Evolutionary conservation across 2,888 invertebrate genomes (phyloP).

Genomic region (Rosalia funebris): DNA sequence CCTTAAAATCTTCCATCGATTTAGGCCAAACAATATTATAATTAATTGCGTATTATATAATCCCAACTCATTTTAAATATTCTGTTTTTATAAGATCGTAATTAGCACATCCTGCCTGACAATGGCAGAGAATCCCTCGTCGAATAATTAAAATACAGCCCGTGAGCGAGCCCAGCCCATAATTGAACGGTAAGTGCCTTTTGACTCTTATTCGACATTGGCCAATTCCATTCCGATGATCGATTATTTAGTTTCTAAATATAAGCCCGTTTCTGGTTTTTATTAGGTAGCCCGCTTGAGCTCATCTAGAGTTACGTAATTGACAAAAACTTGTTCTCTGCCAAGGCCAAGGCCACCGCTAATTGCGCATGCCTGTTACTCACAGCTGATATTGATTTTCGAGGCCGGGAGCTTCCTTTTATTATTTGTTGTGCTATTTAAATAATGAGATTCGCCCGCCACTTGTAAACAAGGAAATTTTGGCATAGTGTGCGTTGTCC

Average conservation of each 20-base stretch:
- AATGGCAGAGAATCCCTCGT: too few relatives aligned
- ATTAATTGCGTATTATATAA: too few relatives aligned
- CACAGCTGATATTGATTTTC: slow-evolving; percentile 24
- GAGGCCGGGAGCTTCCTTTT: slow-evolving; percentile 4
- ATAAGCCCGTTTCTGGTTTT: slow-evolving; percentile 23
- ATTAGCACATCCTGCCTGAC: too few relatives aligned
- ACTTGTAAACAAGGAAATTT: too few relatives aligned
- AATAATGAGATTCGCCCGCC: too few relatives aligned
- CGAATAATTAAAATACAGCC: slow-evolving; percentile 3
- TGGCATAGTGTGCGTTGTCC: too few relatives aligned
- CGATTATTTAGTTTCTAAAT: slow-evolving; percentile 17
- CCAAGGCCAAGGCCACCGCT: slow-evolving; percentile 19
- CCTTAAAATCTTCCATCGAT: too few relatives aligned
- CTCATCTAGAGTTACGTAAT: slow-evolving; percentile 22
- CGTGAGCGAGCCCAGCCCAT: slow-evolving; percentile 1
- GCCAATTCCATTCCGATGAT: slow-evolving; percentile 14
- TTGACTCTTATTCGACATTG: slow-evolving; percentile 23
- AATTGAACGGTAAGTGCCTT: slow-evolving; percentile 5
- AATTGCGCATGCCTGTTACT: slow-evolving; percentile 15
- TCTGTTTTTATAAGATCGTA: too few relatives aligned
- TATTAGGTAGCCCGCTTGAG: slow-evolving; percentile 14
- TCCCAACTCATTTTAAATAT: too few relatives aligned
- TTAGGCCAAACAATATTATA: too few relatives aligned
- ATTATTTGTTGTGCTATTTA: slow-evolving; percentile 18
- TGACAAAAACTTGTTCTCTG: slow-evolving; percentile 26